Conservation (phyloP, 2,113 vertebrate genomes). For the Pantherophis guttatus region DNA sequence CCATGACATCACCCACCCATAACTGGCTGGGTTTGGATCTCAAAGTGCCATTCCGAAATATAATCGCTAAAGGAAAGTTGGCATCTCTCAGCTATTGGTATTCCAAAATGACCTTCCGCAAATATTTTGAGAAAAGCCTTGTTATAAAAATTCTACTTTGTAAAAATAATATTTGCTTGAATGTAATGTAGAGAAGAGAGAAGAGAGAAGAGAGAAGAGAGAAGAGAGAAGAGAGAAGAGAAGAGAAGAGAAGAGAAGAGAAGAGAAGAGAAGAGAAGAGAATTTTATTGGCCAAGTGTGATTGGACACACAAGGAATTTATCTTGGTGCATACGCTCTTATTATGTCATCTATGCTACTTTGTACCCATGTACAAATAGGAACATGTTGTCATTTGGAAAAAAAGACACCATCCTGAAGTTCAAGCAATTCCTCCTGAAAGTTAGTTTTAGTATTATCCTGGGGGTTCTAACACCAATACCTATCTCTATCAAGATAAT, state of each 20-base stretch:
- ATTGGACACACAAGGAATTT: no score
- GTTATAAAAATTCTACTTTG: not conserved
- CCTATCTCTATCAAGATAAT: not conserved
- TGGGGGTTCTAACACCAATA: not conserved
- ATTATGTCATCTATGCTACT: not conserved
- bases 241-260: no score
- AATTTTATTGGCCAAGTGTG: no score
- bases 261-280: no score
- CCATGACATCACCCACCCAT: not conserved
- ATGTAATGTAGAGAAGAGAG: not conserved
- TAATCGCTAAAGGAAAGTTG: not conserved
- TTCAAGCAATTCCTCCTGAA: not conserved
- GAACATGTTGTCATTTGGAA: not conserved
- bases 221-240: no score
- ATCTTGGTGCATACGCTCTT: no score
- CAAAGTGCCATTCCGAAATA: not conserved
- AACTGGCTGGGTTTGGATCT: not conserved
- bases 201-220: no score
- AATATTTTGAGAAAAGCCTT: not conserved
- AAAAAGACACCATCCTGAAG: not conserved
- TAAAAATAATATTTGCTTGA: not conserved
- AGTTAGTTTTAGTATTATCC: not conserved
- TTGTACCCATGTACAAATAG: no score
- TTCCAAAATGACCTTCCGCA: not conserved
- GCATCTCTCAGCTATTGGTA: not conserved